These are phyloP conservation scores for Platycheirus rosarum DNA, from an alignment of 2,888 invertebrate species.

Conservation along the genomic window DNA sequence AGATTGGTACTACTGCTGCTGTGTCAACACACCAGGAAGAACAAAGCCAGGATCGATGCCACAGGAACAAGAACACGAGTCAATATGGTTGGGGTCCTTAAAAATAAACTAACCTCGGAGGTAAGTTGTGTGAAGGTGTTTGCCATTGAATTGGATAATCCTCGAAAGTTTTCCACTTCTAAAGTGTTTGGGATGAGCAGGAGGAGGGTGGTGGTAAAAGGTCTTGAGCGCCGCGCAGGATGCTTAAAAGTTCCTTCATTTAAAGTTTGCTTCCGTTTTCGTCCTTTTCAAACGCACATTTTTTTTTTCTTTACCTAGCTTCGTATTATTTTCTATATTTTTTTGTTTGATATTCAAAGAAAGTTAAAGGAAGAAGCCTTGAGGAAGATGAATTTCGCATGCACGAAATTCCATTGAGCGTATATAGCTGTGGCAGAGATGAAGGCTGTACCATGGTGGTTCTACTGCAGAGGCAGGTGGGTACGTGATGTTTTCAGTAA, in stretches of 20 bases:
- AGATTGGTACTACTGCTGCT: not conserved
- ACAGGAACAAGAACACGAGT: constrained; percentile 11
- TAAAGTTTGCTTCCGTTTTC: constrained; percentile 59
- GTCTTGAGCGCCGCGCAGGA: constrained; percentile 24
- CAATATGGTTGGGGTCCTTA: constrained; percentile 24
- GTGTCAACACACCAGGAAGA: not conserved
- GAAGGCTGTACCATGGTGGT: not conserved
- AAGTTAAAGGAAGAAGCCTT: constrained; percentile 62
- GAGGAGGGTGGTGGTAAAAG: constrained; percentile 1
- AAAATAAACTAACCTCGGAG: constrained; percentile 22
- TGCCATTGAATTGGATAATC: constrained; percentile 59
- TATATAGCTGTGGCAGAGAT: constrained; percentile 6
- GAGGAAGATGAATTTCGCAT: constrained; percentile 58
- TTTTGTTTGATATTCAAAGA: constrained; percentile 12
- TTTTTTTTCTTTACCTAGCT: no score
- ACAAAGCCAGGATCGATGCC: constrained; percentile 25
- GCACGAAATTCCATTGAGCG: constrained; percentile 30
- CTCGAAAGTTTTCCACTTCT: constrained; percentile 54
- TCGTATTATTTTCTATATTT: no score
- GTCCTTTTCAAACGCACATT: constrained; percentile 30
- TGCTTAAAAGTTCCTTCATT: constrained; percentile 71
- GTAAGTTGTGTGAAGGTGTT: constrained; percentile 47
- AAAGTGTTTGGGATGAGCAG: no score
- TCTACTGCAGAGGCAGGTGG: constrained; percentile 9
- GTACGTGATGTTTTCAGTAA: constrained; percentile 52